Conservation (phyloP, 2,113 vertebrate species). For the Illadopsis cleaveri region DNA sequence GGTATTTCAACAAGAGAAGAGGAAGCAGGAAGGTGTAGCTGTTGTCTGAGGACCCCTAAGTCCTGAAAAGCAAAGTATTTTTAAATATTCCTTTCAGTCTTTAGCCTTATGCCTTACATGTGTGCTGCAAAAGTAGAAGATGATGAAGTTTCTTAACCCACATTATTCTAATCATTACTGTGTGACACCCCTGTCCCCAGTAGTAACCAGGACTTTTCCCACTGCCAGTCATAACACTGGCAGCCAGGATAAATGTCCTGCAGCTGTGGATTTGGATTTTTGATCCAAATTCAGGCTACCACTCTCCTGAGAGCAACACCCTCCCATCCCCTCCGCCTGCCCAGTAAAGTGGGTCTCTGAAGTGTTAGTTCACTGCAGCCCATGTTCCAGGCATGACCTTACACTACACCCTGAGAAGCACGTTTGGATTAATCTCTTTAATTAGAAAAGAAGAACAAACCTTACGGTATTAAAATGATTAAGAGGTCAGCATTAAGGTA, state of each 20-base stretch:
- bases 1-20: neutral
- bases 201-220: neutral
- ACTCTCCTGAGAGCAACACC: neutral
- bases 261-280: neutral
- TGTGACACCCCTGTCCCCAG: neutral
- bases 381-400: neutral
- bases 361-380: neutral
- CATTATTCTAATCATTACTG: accelerated
- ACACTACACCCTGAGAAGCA: neutral
- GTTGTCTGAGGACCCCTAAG: neutral
- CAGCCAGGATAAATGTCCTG: neutral
- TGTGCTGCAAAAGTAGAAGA: neutral
- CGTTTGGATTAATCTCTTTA: constrained; percentile 23
- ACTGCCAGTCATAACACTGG: neutral
- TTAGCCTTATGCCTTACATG: neutral
- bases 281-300: neutral
- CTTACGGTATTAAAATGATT: constrained; percentile 45
- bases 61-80: neutral
- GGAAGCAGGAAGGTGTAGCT: neutral
- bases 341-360: neutral
- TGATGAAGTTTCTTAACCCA: neutral
- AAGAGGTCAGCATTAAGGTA: constrained; percentile 37
- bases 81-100: neutral
- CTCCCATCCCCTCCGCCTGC: accelerated
- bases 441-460: constrained; percentile 36